phyloP scores from a whole-genome alignment of 2,113 vertebrate species.

The Archocentrus centrarchus region DNA sequence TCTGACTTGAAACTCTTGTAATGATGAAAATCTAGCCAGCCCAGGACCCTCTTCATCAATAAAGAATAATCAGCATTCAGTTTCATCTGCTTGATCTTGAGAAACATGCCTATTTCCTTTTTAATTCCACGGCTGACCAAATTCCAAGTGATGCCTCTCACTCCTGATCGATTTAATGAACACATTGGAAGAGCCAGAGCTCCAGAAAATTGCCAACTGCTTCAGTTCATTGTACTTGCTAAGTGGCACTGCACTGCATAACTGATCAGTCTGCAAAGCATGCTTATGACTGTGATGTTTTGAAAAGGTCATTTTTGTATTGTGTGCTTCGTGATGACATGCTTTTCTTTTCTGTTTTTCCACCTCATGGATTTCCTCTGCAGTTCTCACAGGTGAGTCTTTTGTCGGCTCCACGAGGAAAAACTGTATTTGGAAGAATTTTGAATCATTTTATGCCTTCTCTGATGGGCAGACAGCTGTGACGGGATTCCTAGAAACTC shows the following conservation, averaged over 20 bases:
- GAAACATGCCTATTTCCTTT: conserved; percentile 40
- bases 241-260: not conserved
- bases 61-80: conserved; percentile 53
- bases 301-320: not conserved
- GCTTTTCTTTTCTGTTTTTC: conserved; percentile 54
- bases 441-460: not conserved
- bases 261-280: not conserved
- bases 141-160: conserved; percentile 31
- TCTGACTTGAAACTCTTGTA: conserved; percentile 10
- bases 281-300: conserved; percentile 15
- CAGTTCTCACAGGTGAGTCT: conserved; percentile 84
- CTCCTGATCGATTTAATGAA: conserved; percentile 35
- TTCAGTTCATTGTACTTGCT: conserved; percentile 17
- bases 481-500: no score
- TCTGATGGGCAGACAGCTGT: not conserved
- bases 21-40: conserved; percentile 27
- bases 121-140: conserved; percentile 38
- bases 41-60: conserved; percentile 42
- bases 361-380: conserved; percentile 49
- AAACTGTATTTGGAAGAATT: not conserved
- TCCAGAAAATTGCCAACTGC: conserved; percentile 21
- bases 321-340: conserved; percentile 17
- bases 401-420: not conserved
- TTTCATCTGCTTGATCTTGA: conserved; percentile 44
- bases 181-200: conserved; percentile 9